These are phyloP conservation scores for Troides helena DNA, from an alignment of 2,888 invertebrate species.

Conservation along the genomic window DNA sequence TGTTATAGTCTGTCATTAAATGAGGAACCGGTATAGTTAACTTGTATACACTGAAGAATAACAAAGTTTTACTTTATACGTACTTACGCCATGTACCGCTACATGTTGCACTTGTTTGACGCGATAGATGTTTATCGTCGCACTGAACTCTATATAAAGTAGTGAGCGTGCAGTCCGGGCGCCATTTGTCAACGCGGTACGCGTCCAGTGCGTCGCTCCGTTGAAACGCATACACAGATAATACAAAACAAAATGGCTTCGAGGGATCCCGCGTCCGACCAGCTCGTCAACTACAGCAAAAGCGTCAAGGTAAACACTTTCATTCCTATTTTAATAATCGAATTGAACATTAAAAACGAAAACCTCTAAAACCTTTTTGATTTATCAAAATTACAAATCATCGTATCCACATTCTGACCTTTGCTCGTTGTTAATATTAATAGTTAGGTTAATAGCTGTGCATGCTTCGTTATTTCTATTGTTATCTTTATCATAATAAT, in stretches of 20 bases:
- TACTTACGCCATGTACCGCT: slow-evolving; percentile 3
- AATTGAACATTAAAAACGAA: too few relatives aligned
- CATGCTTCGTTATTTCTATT: not conserved
- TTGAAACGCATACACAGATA: slow-evolving; percentile 20
- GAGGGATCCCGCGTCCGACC: slow-evolving; percentile 82
- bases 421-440: slow-evolving; percentile 13
- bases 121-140: slow-evolving; percentile 62
- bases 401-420: slow-evolving; percentile 11
- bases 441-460: slow-evolving; percentile 8
- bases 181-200: slow-evolving; percentile 58
- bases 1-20: not conserved
- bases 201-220: slow-evolving; percentile 61
- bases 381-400: slow-evolving; percentile 1
- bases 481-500: not conserved
- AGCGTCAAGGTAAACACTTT: slow-evolving; percentile 74
- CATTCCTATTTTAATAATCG: not conserved
- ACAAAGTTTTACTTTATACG: slow-evolving; percentile 1
- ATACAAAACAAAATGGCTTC: slow-evolving; percentile 57
- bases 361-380: too few relatives aligned
- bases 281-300: slow-evolving; percentile 82
- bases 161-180: slow-evolving; percentile 28
- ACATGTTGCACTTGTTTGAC: slow-evolving; percentile 46
- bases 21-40: not conserved
- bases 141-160: slow-evolving; percentile 28
- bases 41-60: not conserved